Conservation (phyloP, 1,140 invertebrate species). For the Antheraea pernyi region DNA sequence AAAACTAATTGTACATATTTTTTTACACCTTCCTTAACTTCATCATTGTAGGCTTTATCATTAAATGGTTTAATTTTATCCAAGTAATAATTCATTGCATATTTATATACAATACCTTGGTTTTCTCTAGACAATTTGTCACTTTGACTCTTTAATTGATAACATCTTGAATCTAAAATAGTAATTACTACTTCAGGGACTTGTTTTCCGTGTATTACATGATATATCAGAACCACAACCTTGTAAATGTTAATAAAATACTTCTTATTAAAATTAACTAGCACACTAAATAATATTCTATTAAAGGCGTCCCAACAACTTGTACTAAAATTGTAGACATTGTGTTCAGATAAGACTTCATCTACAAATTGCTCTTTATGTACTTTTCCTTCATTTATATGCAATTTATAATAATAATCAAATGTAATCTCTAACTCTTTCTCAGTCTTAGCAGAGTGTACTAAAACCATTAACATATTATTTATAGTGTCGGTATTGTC, state of each 20-base stretch:
- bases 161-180: not conserved
- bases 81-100: slow-evolving; percentile 32
- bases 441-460: slow-evolving; percentile 42
- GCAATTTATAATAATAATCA: slow-evolving; percentile 50
- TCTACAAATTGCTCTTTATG: slow-evolving; percentile 48
- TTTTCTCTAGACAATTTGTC: slow-evolving; percentile 16
- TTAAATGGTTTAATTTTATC: slow-evolving; percentile 34
- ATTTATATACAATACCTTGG: slow-evolving; percentile 34
- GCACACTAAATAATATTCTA: slow-evolving; percentile 47
- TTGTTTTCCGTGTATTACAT: slow-evolving; percentile 32
- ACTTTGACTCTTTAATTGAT: not conserved
- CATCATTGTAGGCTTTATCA: slow-evolving; percentile 23
- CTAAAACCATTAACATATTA: slow-evolving; percentile 38
- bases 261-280: slow-evolving; percentile 19
- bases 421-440: slow-evolving; percentile 40
- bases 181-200: not conserved
- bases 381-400: slow-evolving; percentile 44
- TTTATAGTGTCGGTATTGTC: slow-evolving; percentile 26
- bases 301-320: slow-evolving; percentile 47
- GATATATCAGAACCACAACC: slow-evolving; percentile 35
- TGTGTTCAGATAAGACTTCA: slow-evolving; percentile 32
- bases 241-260: slow-evolving; percentile 28
- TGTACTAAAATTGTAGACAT: slow-evolving; percentile 45
- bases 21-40: slow-evolving; percentile 24
- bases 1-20: slow-evolving; percentile 19